These are phyloP conservation scores for Limnothrissa miodon DNA, from an alignment of 2,113 vertebrate genomes.

Conservation along the genomic window DNA sequence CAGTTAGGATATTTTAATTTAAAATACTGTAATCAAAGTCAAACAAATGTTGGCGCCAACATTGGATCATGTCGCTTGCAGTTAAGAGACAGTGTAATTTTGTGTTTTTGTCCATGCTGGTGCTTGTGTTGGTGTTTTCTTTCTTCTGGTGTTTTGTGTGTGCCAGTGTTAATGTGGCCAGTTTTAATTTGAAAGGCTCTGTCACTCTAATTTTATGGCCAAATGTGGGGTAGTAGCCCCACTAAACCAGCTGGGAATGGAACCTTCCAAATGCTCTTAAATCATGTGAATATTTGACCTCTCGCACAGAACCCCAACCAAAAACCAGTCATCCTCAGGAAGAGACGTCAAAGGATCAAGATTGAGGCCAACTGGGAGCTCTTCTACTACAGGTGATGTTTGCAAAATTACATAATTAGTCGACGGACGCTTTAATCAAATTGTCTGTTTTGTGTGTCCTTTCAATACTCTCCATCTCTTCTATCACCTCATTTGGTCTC, in stretches of 20 bases:
- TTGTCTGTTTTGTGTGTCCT: background rate
- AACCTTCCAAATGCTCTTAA: constrained; percentile 22
- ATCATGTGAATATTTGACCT: background rate
- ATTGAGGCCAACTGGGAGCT: constrained; percentile 98
- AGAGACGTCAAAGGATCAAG: constrained; percentile 97
- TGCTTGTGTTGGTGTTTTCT: background rate
- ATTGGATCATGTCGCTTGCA: too few species aligned
- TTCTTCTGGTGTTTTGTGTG: background rate
- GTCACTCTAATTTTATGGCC: constrained; percentile 8
- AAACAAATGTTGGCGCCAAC: too few species aligned
- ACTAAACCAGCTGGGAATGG: constrained; percentile 3
- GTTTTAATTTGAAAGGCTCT: background rate
- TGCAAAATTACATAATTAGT: background rate
- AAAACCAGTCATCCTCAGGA: constrained; percentile 94
- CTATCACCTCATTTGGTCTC: background rate
- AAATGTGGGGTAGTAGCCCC: constrained; percentile 24
- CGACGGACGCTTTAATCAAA: too few species aligned
- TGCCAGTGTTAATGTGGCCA: background rate
- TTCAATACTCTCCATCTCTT: background rate
- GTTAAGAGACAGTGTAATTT: too few species aligned
- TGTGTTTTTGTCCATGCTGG: background rate
- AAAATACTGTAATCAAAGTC: too few species aligned
- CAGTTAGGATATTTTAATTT: too few species aligned
- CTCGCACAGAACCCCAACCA: constrained; percentile 87
- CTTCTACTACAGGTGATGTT: constrained; percentile 89